Evolutionary conservation across 2,113 vertebrate species (phyloP).

Genomic region (Pseudonaja textilis): DNA sequence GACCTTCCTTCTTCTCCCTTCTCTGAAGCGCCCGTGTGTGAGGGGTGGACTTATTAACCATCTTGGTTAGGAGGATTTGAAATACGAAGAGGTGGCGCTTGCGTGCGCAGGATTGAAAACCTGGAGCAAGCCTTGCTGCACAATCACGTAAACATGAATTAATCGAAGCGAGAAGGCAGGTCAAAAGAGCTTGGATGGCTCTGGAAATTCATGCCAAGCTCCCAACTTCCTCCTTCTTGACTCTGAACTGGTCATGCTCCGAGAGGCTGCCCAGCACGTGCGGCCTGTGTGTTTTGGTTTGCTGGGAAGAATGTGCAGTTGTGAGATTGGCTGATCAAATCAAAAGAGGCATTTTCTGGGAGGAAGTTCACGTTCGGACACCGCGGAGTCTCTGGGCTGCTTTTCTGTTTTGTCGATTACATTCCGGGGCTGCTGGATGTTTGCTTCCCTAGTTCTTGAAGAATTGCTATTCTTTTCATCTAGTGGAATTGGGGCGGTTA

Average conservation of each 20-base stretch:
- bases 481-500: not conserved
- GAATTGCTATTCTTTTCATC: not conserved
- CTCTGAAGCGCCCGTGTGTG: not conserved
- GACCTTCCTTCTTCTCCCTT: not conserved
- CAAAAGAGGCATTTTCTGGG: not conserved
- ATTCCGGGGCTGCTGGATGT: fast-evolving
- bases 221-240: not conserved
- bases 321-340: not conserved
- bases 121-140: not conserved
- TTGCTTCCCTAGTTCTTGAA: constrained; percentile 2
- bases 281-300: constrained; percentile 11
- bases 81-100: not conserved
- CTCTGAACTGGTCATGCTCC: not conserved
- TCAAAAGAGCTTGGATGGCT: fast-evolving
- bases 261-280: fast-evolving
- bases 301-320: fast-evolving
- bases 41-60: not conserved
- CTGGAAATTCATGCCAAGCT: not conserved
- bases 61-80: not conserved
- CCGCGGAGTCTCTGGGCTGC: not conserved
- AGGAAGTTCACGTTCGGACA: not conserved
- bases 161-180: not conserved
- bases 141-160: not conserved
- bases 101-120: not conserved
- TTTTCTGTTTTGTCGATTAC: fast-evolving